A percentile compares a stretch with the other conserved stretches of the same genome.
phyloP scores from a whole-genome alignment of 2,888 invertebrate genomes.

The Marasmarcha lunaedactyla region DNA sequence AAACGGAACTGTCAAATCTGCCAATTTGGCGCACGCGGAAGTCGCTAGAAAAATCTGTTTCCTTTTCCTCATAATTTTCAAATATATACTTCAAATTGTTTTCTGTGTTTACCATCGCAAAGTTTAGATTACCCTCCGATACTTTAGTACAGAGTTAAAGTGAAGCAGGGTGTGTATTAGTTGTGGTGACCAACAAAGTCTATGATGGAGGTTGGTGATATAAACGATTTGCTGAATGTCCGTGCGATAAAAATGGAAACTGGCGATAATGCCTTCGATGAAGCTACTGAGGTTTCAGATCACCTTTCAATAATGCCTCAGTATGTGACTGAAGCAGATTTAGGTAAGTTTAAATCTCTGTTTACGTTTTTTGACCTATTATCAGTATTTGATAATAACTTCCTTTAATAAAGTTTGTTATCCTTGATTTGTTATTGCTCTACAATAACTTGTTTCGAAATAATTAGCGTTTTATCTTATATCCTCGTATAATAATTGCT shows the following conservation, averaged over 20 bases:
- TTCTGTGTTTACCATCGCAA: constrained; percentile 18
- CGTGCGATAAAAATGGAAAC: constrained; percentile 57
- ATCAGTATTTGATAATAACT: background rate
- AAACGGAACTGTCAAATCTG: too few species aligned
- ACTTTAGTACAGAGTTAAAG: constrained; percentile 5
- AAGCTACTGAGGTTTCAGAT: constrained; percentile 35
- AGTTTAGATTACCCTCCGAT: constrained; percentile 16
- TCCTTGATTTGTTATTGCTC: too few species aligned
- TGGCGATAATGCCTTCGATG: constrained; percentile 35
- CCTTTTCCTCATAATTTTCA: constrained; percentile 50
- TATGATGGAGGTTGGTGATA: constrained; percentile 24
- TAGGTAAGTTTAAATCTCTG: constrained; percentile 35
- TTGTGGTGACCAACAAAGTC: too few species aligned
- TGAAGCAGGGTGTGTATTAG: too few species aligned
- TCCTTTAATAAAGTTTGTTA: background rate
- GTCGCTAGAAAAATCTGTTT: constrained; percentile 45
- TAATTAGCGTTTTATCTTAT: too few species aligned
- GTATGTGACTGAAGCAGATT: constrained; percentile 58
- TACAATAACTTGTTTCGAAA: too few species aligned
- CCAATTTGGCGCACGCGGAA: constrained; percentile 57
- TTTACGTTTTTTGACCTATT: background rate
- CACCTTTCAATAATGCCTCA: constrained; percentile 51
- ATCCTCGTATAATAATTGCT: too few species aligned
- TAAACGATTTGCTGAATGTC: constrained; percentile 50
- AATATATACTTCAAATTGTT: constrained; percentile 19